These are phyloP conservation scores for Patella ulyssiponensis DNA, from an alignment of 2,888 invertebrate genomes.

Conservation along the genomic window DNA sequence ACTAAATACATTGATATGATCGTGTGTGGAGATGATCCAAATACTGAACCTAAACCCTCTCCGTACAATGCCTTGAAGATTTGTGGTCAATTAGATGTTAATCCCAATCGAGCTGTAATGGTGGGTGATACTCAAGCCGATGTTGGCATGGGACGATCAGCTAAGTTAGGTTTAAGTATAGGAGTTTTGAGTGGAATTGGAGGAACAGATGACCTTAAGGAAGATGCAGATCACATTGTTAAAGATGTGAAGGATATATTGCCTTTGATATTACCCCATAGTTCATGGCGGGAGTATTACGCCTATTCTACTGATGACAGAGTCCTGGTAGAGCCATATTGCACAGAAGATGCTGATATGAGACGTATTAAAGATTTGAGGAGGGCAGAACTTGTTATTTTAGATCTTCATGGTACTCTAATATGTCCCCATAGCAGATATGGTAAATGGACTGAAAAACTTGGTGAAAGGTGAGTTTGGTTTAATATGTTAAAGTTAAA, in stretches of 20 bases:
- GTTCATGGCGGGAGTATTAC: conserved; percentile 59
- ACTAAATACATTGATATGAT: conserved; percentile 69
- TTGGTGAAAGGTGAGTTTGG: conserved; percentile 63
- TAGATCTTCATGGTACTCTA: conserved; percentile 74
- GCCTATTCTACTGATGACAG: conserved; percentile 53
- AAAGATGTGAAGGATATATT: conserved; percentile 64
- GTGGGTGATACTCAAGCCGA: conserved; percentile 74
- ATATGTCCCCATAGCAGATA: conserved; percentile 73
- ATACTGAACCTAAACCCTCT: conserved; percentile 71
- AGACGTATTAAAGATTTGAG: conserved; percentile 24
- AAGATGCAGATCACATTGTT: conserved; percentile 63
- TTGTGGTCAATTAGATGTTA: conserved; percentile 60
- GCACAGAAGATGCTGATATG: conserved; percentile 33
- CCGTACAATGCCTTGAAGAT: conserved; percentile 72
- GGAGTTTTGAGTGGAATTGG: conserved; percentile 72
- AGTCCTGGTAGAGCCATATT: conserved; percentile 51
- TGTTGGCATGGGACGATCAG: conserved; percentile 72
- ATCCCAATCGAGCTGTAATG: conserved; percentile 68
- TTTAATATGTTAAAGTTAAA: not conserved
- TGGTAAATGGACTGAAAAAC: conserved; percentile 70
- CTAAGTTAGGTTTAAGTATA: conserved; percentile 71
- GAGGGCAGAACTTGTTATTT: conserved; percentile 67
- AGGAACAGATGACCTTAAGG: conserved; percentile 54
- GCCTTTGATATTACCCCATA: conserved; percentile 60
- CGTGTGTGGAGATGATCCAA: conserved; percentile 73